phyloP scores from a whole-genome alignment of 2,113 vertebrate species.

The Emydura subglobosa region DNA sequence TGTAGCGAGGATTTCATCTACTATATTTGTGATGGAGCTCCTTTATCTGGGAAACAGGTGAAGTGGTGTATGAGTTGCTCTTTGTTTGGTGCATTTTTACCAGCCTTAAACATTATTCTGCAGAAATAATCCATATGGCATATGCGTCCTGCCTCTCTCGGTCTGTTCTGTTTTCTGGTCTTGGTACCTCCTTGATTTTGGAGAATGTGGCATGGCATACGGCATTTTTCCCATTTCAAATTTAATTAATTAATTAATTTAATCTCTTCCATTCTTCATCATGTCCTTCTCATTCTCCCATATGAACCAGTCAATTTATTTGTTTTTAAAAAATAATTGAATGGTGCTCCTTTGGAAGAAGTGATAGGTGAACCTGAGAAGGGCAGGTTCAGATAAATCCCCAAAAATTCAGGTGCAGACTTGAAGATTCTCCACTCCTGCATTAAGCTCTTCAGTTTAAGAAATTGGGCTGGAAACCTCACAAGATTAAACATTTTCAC shows the following conservation, averaged over 20 bases:
- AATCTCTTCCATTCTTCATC: neutral
- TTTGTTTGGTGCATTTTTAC: neutral
- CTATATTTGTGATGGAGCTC: neutral
- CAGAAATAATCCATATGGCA: neutral
- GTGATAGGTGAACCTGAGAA: neutral
- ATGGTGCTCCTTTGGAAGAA: neutral
- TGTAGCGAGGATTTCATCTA: neutral
- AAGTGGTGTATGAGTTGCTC: neutral
- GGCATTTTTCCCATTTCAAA: neutral
- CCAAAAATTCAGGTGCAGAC: neutral
- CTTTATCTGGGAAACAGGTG: neutral
- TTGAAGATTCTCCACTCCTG: neutral
- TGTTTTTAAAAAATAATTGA: neutral
- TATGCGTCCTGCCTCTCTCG: neutral
- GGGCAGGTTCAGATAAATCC: neutral
- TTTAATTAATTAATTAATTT: neutral
- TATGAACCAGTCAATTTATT: neutral
- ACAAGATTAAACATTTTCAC: neutral
- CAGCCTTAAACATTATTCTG: neutral
- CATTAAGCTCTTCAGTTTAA: neutral
- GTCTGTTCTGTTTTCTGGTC: neutral
- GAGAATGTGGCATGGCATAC: neutral
- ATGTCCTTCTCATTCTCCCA: neutral
- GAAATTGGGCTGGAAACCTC: conserved; percentile 8
- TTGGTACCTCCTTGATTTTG: neutral